phyloP scores from a whole-genome alignment of 2,888 invertebrate genomes.

The Barypeithes pellucidus region DNA sequence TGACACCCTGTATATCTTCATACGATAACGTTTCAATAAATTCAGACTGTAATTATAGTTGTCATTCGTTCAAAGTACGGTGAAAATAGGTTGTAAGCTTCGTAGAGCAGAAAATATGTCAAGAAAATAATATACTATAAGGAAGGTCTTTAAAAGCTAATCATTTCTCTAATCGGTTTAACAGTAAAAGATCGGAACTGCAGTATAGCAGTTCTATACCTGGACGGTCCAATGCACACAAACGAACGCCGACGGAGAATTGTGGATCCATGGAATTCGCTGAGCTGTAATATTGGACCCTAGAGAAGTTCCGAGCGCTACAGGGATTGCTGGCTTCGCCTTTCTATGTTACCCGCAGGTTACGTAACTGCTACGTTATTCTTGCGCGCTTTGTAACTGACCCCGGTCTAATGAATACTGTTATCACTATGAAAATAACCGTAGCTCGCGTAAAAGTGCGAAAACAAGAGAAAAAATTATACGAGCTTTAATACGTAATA shows the following conservation, averaged over 20 bases:
- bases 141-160: conserved; percentile 14
- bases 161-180: conserved; percentile 25
- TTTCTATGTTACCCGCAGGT: conserved; percentile 46
- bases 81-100: background rate
- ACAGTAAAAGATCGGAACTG: conserved; percentile 26
- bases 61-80: background rate
- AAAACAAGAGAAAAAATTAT: conserved; percentile 3
- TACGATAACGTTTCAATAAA: background rate
- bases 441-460: conserved; percentile 7
- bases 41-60: background rate
- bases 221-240: conserved; percentile 48
- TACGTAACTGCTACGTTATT: conserved; percentile 42
- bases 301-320: conserved; percentile 60
- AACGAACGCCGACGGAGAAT: conserved; percentile 57
- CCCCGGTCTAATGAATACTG: conserved; percentile 31
- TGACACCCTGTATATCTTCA: too few relatives aligned
- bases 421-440: conserved; percentile 20
- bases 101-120: background rate
- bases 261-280: conserved; percentile 61
- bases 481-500: background rate
- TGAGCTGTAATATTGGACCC: conserved; percentile 64
- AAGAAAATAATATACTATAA: conserved; percentile 19
- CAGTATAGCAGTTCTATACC: conserved; percentile 40
- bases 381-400: conserved; percentile 34
- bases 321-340: conserved; percentile 58